Evolutionary conservation across 2,113 vertebrate genomes (phyloP).

Genomic region (Xiphias gladius): DNA sequence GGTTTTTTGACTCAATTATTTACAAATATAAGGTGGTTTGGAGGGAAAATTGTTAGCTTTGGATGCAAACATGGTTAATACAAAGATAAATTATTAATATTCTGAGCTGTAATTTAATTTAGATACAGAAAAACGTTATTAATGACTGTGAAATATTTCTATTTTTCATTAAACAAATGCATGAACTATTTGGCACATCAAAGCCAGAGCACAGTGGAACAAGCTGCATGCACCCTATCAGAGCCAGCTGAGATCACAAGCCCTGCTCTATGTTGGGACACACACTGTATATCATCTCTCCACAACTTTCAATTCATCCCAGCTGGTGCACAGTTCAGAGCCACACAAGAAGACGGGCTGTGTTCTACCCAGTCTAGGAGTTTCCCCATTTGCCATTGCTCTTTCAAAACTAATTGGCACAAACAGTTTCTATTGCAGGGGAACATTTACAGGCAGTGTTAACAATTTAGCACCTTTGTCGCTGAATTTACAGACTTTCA

Average conservation of each 20-base stretch:
- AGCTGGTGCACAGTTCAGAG: constrained; percentile 42
- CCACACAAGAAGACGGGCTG: neutral
- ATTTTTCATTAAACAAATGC: constrained; percentile 19
- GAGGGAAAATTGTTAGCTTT: neutral
- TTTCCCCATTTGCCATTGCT: too few species aligned
- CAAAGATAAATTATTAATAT: neutral
- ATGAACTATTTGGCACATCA: constrained; percentile 18
- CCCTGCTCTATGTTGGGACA: constrained; percentile 9
- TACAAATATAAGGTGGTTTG: neutral
- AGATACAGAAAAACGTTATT: neutral
- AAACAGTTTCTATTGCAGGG: too few species aligned
- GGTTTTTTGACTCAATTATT: neutral
- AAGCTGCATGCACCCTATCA: neutral
- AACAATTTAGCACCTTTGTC: too few species aligned
- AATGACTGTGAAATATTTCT: neutral
- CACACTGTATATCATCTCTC: constrained; percentile 8
- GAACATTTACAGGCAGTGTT: too few species aligned
- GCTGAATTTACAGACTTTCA: too few species aligned
- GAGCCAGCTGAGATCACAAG: constrained; percentile 43
- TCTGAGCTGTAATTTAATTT: neutral
- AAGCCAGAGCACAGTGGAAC: neutral
- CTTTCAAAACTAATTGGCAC: too few species aligned
- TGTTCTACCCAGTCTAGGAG: constrained; percentile 21
- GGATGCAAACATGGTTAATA: neutral
- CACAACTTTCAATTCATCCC: constrained; percentile 25